These are phyloP conservation scores for Caenorhabditis latens DNA, from an alignment of 1,140 invertebrate genomes.

Conservation along the genomic window DNA sequence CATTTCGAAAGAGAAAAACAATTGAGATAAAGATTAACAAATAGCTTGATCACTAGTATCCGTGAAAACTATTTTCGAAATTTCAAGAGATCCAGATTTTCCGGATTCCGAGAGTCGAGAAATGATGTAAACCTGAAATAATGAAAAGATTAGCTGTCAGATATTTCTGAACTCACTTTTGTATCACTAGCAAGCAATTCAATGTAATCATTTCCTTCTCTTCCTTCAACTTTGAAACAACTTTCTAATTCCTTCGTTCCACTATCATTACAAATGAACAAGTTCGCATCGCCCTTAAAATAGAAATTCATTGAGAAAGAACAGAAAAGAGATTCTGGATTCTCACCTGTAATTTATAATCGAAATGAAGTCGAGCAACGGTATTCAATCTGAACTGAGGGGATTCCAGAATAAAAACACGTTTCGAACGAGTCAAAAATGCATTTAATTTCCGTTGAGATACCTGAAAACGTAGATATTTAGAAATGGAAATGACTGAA, in stretches of 20 bases:
- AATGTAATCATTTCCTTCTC: constrained; percentile 70
- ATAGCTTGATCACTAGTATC: constrained; percentile 25
- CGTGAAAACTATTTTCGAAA: constrained; percentile 44
- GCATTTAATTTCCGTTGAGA: constrained; percentile 35
- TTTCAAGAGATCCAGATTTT: constrained; percentile 45
- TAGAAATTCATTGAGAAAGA: not conserved
- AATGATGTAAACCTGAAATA: constrained; percentile 48
- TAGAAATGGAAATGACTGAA: constrained; percentile 61
- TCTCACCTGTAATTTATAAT: constrained; percentile 63
- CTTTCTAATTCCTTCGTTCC: constrained; percentile 69
- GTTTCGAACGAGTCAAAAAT: constrained; percentile 57
- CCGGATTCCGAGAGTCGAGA: constrained; percentile 33
- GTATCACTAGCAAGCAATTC: constrained; percentile 74
- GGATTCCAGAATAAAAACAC: constrained; percentile 73
- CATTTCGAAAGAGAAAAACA: not conserved
- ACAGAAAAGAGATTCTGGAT: not conserved
- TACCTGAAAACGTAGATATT: constrained; percentile 65
- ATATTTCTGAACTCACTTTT: constrained; percentile 65
- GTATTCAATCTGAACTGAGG: constrained; percentile 71
- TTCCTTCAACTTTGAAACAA: constrained; percentile 64
- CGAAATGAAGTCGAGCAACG: constrained; percentile 73
- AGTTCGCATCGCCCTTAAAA: constrained; percentile 69
- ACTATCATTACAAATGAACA: constrained; percentile 77
- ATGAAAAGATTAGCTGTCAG: not conserved
- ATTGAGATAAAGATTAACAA: constrained; percentile 11